Evolutionary conservation across 2,888 invertebrate genomes (phyloP).

Genomic region (Amphipoea lucens): DNA sequence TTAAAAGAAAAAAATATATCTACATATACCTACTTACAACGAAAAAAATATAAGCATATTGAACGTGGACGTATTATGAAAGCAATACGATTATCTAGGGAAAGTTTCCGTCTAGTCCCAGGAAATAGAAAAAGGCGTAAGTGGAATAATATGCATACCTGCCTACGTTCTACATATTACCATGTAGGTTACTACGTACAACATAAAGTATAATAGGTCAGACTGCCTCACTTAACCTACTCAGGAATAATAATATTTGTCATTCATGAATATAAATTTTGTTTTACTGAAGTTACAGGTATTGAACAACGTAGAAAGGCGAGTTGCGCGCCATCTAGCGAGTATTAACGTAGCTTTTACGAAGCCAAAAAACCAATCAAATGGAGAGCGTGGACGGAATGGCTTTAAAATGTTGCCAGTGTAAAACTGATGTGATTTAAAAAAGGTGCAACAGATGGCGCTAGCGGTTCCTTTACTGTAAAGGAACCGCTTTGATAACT

Average conservation of each 20-base stretch:
- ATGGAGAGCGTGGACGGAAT: not conserved
- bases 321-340: slow-evolving; percentile 38
- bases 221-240: slow-evolving; percentile 16
- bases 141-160: not conserved
- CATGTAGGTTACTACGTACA: slow-evolving; percentile 31
- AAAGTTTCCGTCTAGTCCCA: too few species aligned
- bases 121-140: not conserved
- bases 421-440: not conserved
- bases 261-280: slow-evolving; percentile 37
- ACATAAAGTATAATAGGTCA: slow-evolving; percentile 41
- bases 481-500: not conserved
- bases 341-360: not conserved
- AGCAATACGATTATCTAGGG: not conserved
- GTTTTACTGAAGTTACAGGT: not conserved
- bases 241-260: slow-evolving; percentile 9
- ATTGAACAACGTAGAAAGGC: not conserved
- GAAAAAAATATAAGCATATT: too few species aligned
- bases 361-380: not conserved
- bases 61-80: too few species aligned
- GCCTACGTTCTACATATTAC: slow-evolving; percentile 6
- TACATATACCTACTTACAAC: too few species aligned
- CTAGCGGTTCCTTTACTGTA: not conserved
- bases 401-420: not conserved
- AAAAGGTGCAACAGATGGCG: slow-evolving; percentile 43
- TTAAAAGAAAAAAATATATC: not conserved